Conservation (phyloP, 1,140 invertebrate genomes). For the Penaeus japonicus region DNA sequence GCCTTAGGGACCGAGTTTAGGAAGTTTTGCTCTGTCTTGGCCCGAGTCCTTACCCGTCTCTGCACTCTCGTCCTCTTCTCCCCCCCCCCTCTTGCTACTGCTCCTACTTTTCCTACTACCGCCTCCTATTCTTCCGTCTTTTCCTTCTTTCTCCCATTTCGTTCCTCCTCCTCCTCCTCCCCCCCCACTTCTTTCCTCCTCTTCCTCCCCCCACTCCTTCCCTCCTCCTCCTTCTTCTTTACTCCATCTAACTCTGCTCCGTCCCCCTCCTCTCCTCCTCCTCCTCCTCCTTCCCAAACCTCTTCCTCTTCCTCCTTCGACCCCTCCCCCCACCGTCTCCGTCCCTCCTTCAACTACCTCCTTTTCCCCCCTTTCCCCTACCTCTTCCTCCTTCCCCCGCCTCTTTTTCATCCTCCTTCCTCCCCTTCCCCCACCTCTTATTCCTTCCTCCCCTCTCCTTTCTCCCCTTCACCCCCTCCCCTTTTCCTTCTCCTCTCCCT, state of each 20-base stretch:
- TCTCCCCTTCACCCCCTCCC: not conserved
- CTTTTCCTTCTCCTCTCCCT: not conserved
- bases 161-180: too few relatives aligned
- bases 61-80: too few relatives aligned
- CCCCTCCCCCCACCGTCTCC: not conserved
- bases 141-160: too few relatives aligned
- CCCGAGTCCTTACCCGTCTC: too few relatives aligned
- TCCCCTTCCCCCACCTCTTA: not conserved
- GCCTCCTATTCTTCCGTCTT: too few relatives aligned
- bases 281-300: too few relatives aligned
- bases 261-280: not conserved
- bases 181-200: not conserved
- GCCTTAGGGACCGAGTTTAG: too few relatives aligned
- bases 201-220: not conserved
- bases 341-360: not conserved
- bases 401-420: not conserved
- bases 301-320: not conserved
- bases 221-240: not conserved
- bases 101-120: too few relatives aligned
- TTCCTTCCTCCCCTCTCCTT: not conserved
- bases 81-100: too few relatives aligned
- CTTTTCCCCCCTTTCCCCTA: not conserved
- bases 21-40: too few relatives aligned
- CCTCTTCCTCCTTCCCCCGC: not conserved
- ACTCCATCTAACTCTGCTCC: not conserved